Evolutionary conservation across 2,797 vertebrate genomes (phyloP), one percentile per base, ranked within the genome.

Genomic region (Sebastes ruberrimus): DNA sequence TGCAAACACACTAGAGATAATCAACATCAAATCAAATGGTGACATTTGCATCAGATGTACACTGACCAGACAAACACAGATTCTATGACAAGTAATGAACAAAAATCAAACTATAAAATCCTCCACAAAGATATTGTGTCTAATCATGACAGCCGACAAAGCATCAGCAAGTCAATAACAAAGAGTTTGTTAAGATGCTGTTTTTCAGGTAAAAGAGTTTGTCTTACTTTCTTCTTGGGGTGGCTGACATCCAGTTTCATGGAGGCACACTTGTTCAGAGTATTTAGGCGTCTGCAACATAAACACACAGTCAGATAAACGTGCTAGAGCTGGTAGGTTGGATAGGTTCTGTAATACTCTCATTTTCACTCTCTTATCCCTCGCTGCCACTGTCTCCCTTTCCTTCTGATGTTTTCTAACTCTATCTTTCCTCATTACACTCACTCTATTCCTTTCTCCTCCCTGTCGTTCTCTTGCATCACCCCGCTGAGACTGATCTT

Each of bases 161-260:
- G 38, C 22, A 38, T 4, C 8, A 16, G 10, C 6, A 32, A 63
- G 49, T 57, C 27, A 59, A 35, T 1, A 42, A 62, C 8, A 38
- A 23, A 56, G 5, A 49, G 5, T 18, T 6, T 16, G 23, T 22
- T 14, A 30, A 55, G 10, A 64, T 14, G 7, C 25, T 25, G 25
- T 25, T 25, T 25, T 25, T 4, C 7, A 20, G 13, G 27, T 18
- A 59, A 52, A 71, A 56, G 60, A 57, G 42, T 46, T 7, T 10
- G 16, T 89, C 97, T 95, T 96, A 98, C 98, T 96, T 98, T 99
- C 95, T 98, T 99, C 92, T 96, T 98, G 93, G 97, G 96, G 87
- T 98, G 96, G 95, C 96, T 97, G 93, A 99, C 96, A 92, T 99
- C 98, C 93, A 99, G 97, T 96, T 98, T 99, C 98, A 99, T 98